Evolutionary conservation across 2,888 invertebrate species (phyloP).

Genomic region (Drosophila kambysellisi): DNA sequence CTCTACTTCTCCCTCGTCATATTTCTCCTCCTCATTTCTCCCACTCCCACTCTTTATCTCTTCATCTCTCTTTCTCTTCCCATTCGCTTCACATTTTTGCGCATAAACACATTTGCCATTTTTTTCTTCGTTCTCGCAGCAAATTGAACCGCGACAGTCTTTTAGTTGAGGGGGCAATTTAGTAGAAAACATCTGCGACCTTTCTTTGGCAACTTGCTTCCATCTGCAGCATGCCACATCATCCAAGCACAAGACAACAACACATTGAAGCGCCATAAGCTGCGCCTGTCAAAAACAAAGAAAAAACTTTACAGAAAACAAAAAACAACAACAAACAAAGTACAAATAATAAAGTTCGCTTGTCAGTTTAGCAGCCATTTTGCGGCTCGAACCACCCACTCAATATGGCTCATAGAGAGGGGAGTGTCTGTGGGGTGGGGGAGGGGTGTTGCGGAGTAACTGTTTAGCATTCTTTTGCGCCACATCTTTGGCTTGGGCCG

Average conservation of each 20-base stretch:
- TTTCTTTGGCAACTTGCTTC: slow-evolving; percentile 38
- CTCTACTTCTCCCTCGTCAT: not conserved
- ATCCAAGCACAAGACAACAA: slow-evolving; percentile 59
- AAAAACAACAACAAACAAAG: slow-evolving; percentile 36
- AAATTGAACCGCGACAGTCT: slow-evolving; percentile 67
- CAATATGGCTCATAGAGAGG: slow-evolving; percentile 2
- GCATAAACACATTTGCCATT: slow-evolving; percentile 74
- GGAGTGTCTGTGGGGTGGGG: not conserved
- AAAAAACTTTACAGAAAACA: slow-evolving; percentile 31
- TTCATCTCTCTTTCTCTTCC: not conserved
- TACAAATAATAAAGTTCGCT: slow-evolving; percentile 83
- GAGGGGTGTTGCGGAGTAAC: not conserved
- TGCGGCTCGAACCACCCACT: slow-evolving; percentile 72
- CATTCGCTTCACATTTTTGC: slow-evolving; percentile 62
- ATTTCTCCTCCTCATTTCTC: too few relatives aligned
- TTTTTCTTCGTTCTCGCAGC: slow-evolving; percentile 49
- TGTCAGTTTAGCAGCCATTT: slow-evolving; percentile 85
- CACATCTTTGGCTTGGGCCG: slow-evolving; percentile 60
- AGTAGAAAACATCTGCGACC: slow-evolving; percentile 62
- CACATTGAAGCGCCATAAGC: slow-evolving; percentile 71
- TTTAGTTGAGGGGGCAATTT: slow-evolving; percentile 66
- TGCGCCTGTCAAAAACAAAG: slow-evolving; percentile 50
- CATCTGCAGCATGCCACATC: slow-evolving; percentile 62
- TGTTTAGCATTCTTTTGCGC: slow-evolving; percentile 58
- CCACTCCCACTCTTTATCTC: not conserved